phyloP scores from a whole-genome alignment of 2,888 invertebrate species.

The Pterostichus madidus region DNA sequence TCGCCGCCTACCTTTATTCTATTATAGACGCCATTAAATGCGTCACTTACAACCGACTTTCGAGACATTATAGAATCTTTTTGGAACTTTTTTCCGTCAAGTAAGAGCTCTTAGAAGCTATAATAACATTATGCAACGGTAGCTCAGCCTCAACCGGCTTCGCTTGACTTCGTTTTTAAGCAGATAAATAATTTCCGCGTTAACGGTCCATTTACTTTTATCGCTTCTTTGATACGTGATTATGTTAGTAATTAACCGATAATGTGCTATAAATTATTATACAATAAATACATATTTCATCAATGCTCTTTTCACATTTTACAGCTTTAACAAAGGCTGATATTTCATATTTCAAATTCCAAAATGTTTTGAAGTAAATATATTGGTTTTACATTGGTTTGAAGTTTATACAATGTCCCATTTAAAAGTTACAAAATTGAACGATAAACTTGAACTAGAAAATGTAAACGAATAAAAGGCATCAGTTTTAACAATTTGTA shows the following conservation, averaged over 20 bases:
- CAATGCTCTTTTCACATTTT: not conserved
- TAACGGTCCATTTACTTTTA: constrained; percentile 49
- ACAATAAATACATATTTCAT: not conserved
- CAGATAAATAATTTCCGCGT: constrained; percentile 45
- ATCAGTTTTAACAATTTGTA: too few relatives aligned
- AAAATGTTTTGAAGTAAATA: too few relatives aligned
- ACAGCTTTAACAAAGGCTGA: too few relatives aligned
- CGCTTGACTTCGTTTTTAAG: not conserved
- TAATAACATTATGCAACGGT: constrained; percentile 50
- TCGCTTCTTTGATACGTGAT: constrained; percentile 17
- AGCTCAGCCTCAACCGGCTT: not conserved
- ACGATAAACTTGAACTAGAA: too few relatives aligned
- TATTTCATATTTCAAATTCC: too few relatives aligned
- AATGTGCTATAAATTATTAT: constrained; percentile 10
- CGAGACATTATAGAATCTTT: constrained; percentile 46
- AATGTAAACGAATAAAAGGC: too few relatives aligned
- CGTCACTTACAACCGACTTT: constrained; percentile 60
- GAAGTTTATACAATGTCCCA: too few relatives aligned
- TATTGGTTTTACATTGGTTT: too few relatives aligned
- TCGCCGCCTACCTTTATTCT: constrained; percentile 47
- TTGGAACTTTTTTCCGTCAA: constrained; percentile 45
- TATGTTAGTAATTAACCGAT: constrained; percentile 37
- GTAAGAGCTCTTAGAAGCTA: constrained; percentile 46
- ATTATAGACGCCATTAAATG: constrained; percentile 61
- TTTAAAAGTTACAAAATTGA: too few relatives aligned